phyloP scores from a whole-genome alignment of 2,888 invertebrate species.

The Tenthredo livida region DNA sequence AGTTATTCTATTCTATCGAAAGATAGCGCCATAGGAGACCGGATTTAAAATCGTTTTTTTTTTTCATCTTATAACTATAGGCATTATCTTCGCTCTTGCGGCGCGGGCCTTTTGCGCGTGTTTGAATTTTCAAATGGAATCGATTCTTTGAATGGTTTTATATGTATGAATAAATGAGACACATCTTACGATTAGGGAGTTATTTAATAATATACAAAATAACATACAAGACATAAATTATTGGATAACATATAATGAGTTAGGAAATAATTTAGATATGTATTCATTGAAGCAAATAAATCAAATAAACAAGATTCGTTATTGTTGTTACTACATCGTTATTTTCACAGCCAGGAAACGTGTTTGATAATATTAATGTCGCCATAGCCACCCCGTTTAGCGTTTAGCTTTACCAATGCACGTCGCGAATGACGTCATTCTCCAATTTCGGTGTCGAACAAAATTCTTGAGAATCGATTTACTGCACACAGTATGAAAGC shows the following conservation, averaged over 20 bases:
- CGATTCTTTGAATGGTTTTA: not conserved
- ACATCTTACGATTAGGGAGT: not conserved
- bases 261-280: not conserved
- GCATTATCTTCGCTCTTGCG: not conserved
- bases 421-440: conserved; percentile 37
- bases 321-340: not conserved
- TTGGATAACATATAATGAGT: not conserved
- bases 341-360: conserved; percentile 37
- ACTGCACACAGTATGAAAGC: not conserved
- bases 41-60: not conserved
- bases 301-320: not conserved
- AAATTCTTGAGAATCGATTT: conserved; percentile 1
- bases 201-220: not conserved
- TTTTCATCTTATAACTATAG: not conserved
- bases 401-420: conserved; percentile 9
- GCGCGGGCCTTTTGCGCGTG: not conserved
- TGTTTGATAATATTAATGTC: conserved; percentile 30
- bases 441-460: conserved; percentile 8
- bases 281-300: not conserved
- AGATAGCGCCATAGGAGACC: not conserved
- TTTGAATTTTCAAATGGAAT: not conserved
- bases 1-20: not conserved
- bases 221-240: not conserved
- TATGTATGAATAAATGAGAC: not conserved
- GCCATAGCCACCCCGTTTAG: not conserved